phyloP scores from a whole-genome alignment of 2,113 vertebrate species.

The Potamarius usumacintae region DNA sequence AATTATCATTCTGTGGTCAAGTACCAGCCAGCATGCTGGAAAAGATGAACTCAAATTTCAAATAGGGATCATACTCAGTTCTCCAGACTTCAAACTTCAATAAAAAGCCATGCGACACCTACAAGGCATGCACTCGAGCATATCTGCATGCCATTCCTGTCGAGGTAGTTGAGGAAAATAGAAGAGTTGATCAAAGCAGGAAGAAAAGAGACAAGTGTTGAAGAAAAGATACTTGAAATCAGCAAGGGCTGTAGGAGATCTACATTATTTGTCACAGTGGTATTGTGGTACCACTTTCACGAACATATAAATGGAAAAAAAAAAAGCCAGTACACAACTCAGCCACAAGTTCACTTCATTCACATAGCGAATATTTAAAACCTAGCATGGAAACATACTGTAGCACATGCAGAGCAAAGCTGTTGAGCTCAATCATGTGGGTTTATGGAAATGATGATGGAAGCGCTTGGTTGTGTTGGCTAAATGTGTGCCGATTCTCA shows the following conservation, averaged over 20 bases:
- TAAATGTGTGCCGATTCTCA: neutral
- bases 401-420: neutral
- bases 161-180: neutral
- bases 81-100: neutral
- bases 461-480: neutral
- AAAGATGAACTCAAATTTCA: neutral
- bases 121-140: conserved; percentile 12
- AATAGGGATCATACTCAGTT: too few relatives aligned
- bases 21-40: conserved; percentile 30
- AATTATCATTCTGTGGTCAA: neutral
- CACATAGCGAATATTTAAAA: neutral
- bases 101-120: neutral
- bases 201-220: neutral
- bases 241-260: neutral
- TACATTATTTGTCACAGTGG: neutral
- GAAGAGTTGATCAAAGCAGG: neutral
- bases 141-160: neutral
- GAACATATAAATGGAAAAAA: neutral
- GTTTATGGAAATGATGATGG: conserved; percentile 4
- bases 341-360: neutral
- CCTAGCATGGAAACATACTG: neutral
- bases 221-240: neutral
- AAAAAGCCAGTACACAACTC: neutral
- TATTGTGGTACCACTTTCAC: neutral
- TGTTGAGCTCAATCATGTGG: neutral